Evolutionary conservation across 1,140 invertebrate genomes (phyloP).

Genomic region (Tachypleus tridentatus): DNA sequence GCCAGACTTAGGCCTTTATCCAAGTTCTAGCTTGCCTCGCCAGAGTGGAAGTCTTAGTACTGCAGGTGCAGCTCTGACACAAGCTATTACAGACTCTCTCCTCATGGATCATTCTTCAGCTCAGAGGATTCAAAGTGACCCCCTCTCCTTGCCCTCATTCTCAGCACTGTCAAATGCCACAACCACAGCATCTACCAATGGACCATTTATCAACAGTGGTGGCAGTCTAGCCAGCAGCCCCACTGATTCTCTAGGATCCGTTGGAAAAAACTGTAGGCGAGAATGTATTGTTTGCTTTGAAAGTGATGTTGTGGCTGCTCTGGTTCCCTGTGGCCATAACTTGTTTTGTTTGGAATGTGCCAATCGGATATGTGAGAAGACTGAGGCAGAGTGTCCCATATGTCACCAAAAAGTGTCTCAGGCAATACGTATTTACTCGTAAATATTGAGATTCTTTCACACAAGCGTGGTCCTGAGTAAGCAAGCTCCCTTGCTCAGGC

Average conservation of each 20-base stretch:
- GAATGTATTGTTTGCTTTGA: conserved; percentile 75
- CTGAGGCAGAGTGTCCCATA: conserved; percentile 46
- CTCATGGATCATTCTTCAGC: conserved; percentile 30
- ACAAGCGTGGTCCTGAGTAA: too few relatives aligned
- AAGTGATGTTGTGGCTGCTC: conserved; percentile 69
- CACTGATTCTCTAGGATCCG: conserved; percentile 9
- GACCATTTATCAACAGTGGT: background rate
- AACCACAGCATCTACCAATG: background rate
- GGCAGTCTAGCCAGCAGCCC: conserved; percentile 5
- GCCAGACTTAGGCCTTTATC: conserved; percentile 10
- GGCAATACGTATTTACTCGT: conserved; percentile 54
- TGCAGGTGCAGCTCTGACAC: too few relatives aligned
- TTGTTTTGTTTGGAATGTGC: conserved; percentile 87
- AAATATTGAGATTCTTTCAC: conserved; percentile 8
- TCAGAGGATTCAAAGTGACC: conserved; percentile 34
- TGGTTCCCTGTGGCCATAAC: conserved; percentile 88
- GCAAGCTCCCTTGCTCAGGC: too few relatives aligned
- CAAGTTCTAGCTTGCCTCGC: too few relatives aligned
- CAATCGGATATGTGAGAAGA: conserved; percentile 53
- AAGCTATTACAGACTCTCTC: conserved; percentile 19
- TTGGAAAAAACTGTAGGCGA: conserved; percentile 36
- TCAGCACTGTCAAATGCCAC: conserved; percentile 11
- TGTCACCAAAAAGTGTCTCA: conserved; percentile 70
- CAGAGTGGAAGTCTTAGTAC: too few relatives aligned
- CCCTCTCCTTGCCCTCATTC: conserved; percentile 23